These are phyloP conservation scores for Emydura subglobosa DNA, from an alignment of 2,113 vertebrate genomes.

Conservation along the genomic window DNA sequence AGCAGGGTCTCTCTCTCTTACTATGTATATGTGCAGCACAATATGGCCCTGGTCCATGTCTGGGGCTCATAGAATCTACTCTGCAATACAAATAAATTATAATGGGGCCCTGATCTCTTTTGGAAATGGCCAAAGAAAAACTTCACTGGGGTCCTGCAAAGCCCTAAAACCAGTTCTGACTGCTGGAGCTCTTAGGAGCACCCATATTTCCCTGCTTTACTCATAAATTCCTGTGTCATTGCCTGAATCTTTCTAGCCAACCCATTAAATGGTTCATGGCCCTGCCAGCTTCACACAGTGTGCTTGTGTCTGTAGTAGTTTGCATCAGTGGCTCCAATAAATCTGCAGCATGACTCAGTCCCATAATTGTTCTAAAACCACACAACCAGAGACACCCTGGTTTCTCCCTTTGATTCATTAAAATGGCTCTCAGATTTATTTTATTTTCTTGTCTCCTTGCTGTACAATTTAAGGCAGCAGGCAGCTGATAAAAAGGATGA, in stretches of 20 bases:
- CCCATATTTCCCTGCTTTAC: not conserved
- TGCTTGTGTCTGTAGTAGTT: slow-evolving; percentile 25
- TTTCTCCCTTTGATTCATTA: slow-evolving; percentile 71
- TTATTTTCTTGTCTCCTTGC: slow-evolving; percentile 66
- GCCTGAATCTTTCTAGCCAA: not conserved
- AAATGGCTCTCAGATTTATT: slow-evolving; percentile 70
- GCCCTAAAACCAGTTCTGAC: not conserved
- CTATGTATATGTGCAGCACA: not conserved
- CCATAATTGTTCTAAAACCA: slow-evolving; percentile 69
- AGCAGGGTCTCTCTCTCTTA: not conserved
- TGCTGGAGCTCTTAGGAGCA: not conserved
- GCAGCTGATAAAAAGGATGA: slow-evolving; percentile 61
- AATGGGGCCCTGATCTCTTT: not conserved
- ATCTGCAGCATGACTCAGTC: slow-evolving; percentile 58
- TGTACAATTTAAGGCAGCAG: slow-evolving; percentile 63
- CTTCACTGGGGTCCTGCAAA: not conserved
- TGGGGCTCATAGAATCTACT: not conserved
- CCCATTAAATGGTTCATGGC: not conserved
- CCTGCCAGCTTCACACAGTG: slow-evolving; percentile 26
- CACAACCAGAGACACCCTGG: slow-evolving; percentile 46
- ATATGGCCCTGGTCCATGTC: not conserved
- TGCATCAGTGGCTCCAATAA: slow-evolving; percentile 38
- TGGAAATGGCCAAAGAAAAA: not conserved
- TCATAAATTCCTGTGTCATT: not conserved
- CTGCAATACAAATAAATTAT: not conserved